Evolutionary conservation across 2,797 vertebrate genomes (phyloP), one percentile per base, ranked within the genome.

Genomic region (Channallabes apus): DNA sequence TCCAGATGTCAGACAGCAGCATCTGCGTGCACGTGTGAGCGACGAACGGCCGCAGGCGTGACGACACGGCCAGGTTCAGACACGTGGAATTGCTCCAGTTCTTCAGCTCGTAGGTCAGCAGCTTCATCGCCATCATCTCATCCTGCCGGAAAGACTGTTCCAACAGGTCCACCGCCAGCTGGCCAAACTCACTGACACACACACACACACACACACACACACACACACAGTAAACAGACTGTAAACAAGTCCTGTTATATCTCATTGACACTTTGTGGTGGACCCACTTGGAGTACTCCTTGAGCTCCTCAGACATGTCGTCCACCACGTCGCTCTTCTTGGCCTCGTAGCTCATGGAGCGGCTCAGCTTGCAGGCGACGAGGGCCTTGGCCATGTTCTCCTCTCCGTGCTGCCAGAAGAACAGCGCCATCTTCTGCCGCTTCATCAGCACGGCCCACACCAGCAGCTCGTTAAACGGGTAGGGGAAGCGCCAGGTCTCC

Each of bases 61-160:
- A 99, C 46, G 97, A 98, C 59, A 99, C 98, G 0, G 98, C 98
- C 92, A 99, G 91, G 90, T 99, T 99, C 90, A 99, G 93, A 90
- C 98, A 99, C 9, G 98, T 99, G 56, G 97, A 98, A 91, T 99
- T 99, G 92, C 98, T 99, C 98, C 98, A 99, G 87, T 99, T 99
- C 93, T 99, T 99, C 29, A 99, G 95, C 90, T 99, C 98, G 0
- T 99, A 99, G 1, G 98, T 99, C 81, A 99, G 94, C 89, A 99
- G 95, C 90, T 99, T 99, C 98, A 99, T 99, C 86, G 98, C 96
- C 98, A 99, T 99, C 0, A 97, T 99, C 95, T 99, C 98, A 85
- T 99, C 98, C 88, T 99, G 98, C 88, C 97, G 94, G 93, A 99
- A 99, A 0, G 98, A 98, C 86, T 99, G 97, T 90, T 99, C 98